phyloP scores from a whole-genome alignment of 2,797 vertebrate species.

The Rachycentron canadum region DNA sequence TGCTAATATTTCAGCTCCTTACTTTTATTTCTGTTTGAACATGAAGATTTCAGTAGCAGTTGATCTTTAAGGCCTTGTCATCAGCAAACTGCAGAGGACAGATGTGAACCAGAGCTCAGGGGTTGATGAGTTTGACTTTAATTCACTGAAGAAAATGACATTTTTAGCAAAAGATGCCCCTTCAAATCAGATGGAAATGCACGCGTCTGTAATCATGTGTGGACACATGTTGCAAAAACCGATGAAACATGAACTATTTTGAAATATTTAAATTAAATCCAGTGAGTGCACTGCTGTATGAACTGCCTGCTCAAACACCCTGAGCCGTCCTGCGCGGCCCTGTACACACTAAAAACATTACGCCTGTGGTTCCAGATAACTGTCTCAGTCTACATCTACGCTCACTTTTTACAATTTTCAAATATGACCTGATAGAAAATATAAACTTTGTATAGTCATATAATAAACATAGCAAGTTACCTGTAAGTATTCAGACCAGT shows the following conservation, averaged over 20 bases:
- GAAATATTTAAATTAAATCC: conserved; percentile 4
- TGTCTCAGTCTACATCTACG: conserved; percentile 53
- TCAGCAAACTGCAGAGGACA: neutral
- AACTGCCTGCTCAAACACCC: conserved; percentile 24
- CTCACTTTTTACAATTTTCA: conserved; percentile 69
- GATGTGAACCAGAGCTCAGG: neutral
- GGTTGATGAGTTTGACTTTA: conserved; percentile 8
- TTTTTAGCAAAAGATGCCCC: neutral
- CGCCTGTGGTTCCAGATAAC: conserved; percentile 17
- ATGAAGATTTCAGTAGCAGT: neutral
- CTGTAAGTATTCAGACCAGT: conserved; percentile 49
- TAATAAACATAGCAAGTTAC: conserved; percentile 61
- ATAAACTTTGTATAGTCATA: conserved; percentile 73
- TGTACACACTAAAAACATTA: conserved; percentile 27
- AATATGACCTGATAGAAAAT: conserved; percentile 79
- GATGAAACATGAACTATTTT: neutral
- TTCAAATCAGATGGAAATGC: conserved; percentile 25
- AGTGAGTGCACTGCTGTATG: conserved; percentile 34
- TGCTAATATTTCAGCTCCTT: no score
- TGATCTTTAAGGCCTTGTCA: neutral
- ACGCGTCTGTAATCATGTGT: neutral
- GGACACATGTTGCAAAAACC: conserved; percentile 12
- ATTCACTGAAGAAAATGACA: neutral
- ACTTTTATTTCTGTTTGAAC: neutral
- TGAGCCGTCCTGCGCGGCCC: neutral